Conservation (phyloP, 2,888 invertebrate species). For the Ptilodon capucinus region DNA sequence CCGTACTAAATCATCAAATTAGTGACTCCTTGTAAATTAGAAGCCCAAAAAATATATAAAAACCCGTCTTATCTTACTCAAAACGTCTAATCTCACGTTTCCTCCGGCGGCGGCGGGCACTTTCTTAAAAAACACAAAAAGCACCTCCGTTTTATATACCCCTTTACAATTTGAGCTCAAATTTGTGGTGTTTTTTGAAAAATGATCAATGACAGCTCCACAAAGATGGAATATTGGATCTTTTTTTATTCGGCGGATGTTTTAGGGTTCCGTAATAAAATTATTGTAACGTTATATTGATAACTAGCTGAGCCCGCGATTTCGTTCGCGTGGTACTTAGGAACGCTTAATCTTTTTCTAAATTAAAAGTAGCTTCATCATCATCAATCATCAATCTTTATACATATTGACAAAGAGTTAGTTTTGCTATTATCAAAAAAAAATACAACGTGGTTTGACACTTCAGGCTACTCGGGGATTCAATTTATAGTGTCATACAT, state of each 20-base stretch:
- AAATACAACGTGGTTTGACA: too few relatives aligned
- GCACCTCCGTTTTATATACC: conserved; percentile 26
- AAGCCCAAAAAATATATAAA: conserved; percentile 1
- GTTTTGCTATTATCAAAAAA: too few relatives aligned
- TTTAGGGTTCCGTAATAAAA: not conserved
- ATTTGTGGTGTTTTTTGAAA: conserved; percentile 74
- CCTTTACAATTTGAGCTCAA: conserved; percentile 61
- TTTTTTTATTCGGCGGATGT: conserved; percentile 22
- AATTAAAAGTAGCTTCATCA: too few relatives aligned
- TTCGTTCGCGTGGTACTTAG: too few relatives aligned
- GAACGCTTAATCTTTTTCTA: too few relatives aligned
- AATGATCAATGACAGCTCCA: conserved; percentile 78
- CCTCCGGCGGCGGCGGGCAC: conserved; percentile 12
- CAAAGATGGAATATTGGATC: conserved; percentile 71
- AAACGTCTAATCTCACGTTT: conserved; percentile 15
- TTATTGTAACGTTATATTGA: not conserved
- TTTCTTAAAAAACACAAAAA: conserved; percentile 31
- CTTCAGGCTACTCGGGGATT: too few relatives aligned
- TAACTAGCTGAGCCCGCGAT: too few relatives aligned
- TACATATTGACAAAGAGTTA: too few relatives aligned
- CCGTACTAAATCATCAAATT: conserved; percentile 10
- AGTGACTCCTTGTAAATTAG: conserved; percentile 23
- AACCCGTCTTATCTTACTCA: conserved; percentile 13
- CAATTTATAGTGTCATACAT: too few relatives aligned
- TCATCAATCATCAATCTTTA: too few relatives aligned